Evolutionary conservation across 1,140 invertebrate species (phyloP).

Genomic region (Trichonephila clavipes): DNA sequence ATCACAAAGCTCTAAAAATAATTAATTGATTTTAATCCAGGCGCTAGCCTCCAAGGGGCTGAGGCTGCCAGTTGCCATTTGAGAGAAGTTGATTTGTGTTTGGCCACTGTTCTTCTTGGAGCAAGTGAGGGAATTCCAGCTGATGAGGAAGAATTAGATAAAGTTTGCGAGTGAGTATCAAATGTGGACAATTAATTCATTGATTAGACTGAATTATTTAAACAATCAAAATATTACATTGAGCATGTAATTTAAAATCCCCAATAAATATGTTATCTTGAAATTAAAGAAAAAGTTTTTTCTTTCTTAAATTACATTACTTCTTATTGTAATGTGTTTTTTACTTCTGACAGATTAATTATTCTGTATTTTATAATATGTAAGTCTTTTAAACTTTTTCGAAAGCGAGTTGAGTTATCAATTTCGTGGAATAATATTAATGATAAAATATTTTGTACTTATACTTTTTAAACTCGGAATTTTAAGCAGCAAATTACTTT

Average conservation of each 20-base stretch:
- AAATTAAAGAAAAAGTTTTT: not conserved
- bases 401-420: too few species aligned
- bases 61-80: conserved; percentile 70
- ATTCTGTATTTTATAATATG: too few species aligned
- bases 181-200: not conserved
- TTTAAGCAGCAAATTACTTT: too few species aligned
- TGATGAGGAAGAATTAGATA: conserved; percentile 65
- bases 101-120: conserved; percentile 51
- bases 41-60: conserved; percentile 15
- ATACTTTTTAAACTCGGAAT: too few species aligned
- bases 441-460: too few species aligned
- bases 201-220: not conserved
- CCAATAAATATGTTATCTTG: too few species aligned
- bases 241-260: not conserved
- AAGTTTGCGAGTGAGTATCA: conserved; percentile 70
- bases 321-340: too few species aligned
- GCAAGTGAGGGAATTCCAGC: conserved; percentile 62
- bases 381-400: too few species aligned
- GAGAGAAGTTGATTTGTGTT: conserved; percentile 70
- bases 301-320: not conserved
- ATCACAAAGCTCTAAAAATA: too few species aligned
- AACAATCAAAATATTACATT: too few species aligned
- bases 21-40: not conserved
- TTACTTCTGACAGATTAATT: too few species aligned
- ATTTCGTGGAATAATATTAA: too few species aligned